Base-by-base conservation (phyloP, 1,140 invertebrate species). In the Parasteatoda tepidariorum region DNA sequence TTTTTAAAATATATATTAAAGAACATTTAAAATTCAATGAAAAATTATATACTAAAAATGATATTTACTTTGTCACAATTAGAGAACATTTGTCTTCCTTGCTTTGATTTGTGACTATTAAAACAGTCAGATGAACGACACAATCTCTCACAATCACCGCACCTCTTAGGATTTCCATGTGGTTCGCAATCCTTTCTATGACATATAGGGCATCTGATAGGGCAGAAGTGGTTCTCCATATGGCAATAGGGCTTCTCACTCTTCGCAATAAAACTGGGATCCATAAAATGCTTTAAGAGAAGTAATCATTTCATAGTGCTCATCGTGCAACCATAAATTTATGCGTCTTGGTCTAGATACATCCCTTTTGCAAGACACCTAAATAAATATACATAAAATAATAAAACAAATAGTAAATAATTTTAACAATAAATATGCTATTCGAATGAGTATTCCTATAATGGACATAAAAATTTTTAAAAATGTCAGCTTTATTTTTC, bases 101-200 rank as follows among this genome's bases (percentile, higher is more conserved):
- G 6, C 7, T 15, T 6, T 4, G 66, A 30, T 22, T 68, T 68
- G 13, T 68, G 66, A 4, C 7, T 22, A 11, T 4, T 24, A 41
- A 68, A 68, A 26, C 66, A 68, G 33, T 68, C 66, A 9, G 33
- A 6, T 26, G 66, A 68, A 22, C 22, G 30, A 24, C 66, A 68
- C 3, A 38, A 11, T 4, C 66, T 5, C 9, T 41, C 31, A 24
- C 66, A 34, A 22, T 38, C 6, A 26, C 11, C 22, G 24, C 34
- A 68, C 22, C 31, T 68, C n/a, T 38, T n/a, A 3, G 61, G 22
- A 6, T 28, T 9, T 38, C 6, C 34, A n/a, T n/a, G n/a, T 3
- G 31, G 9, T 4, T 11, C 22, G 22, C 66, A 68, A 3, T 38
- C 7, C 3, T n/a, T n/a, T 22, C 33, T 41, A 3, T 38, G 22